Evolutionary conservation across 2,797 vertebrate genomes (phyloP).

Genomic region (Meda fulgida): DNA sequence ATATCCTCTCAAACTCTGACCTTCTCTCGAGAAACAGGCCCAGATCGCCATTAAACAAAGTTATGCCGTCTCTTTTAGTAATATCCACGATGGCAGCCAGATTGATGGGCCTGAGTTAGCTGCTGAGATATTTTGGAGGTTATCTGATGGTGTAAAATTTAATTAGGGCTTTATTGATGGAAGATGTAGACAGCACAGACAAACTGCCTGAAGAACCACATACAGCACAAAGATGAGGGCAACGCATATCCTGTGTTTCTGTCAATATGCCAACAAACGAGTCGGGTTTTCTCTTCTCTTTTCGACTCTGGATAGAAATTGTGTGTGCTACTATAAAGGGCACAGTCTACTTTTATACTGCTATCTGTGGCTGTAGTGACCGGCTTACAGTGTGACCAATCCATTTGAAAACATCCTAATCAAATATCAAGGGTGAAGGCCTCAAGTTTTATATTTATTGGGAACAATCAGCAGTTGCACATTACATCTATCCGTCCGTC

Average conservation of each 20-base stretch:
- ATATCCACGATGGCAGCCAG: constrained; percentile 18
- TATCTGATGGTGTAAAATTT: constrained; percentile 50
- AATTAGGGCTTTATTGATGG: constrained; percentile 59
- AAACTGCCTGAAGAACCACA: constrained; percentile 19
- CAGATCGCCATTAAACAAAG: neutral
- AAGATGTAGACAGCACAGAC: constrained; percentile 5
- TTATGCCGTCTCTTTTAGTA: constrained; percentile 20
- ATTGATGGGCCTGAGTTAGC: constrained; percentile 12
- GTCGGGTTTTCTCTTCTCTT: neutral
- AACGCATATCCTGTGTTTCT: constrained; percentile 37
- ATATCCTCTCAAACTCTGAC: constrained; percentile 19
- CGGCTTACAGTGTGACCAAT: constrained; percentile 7
- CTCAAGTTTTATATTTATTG: constrained; percentile 10
- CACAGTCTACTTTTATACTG: neutral
- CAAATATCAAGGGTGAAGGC: constrained; percentile 2
- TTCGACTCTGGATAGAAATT: neutral
- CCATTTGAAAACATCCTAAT: constrained; percentile 7
- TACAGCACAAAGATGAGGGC: constrained; percentile 23
- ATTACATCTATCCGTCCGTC: neutral
- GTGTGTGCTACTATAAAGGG: neutral
- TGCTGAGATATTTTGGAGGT: constrained; percentile 25
- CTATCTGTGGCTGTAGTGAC: neutral
- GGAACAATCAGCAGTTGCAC: neutral
- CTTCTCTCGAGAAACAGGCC: constrained; percentile 10
- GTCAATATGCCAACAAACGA: constrained; percentile 20